These are phyloP conservation scores for Numida meleagris DNA, from an alignment of 2,113 vertebrate genomes.

Conservation along the genomic window DNA sequence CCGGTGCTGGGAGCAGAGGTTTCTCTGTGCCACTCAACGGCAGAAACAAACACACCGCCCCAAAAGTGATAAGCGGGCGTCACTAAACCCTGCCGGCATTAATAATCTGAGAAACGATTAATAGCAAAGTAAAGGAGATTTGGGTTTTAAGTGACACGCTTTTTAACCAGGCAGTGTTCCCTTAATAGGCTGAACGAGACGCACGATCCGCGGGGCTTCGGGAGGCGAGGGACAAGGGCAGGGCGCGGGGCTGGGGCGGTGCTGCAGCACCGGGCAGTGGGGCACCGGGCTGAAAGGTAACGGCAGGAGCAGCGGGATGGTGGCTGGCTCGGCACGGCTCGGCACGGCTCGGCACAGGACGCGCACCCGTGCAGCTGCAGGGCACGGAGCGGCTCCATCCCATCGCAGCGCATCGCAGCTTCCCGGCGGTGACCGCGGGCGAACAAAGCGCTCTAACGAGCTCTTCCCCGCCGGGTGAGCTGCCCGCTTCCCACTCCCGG, in stretches of 20 bases:
- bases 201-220: background rate
- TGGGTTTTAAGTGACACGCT: conserved; percentile 18
- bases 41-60: background rate
- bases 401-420: background rate
- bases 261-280: background rate
- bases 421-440: background rate
- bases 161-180: background rate
- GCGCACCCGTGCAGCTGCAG: no score
- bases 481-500: rapidly evolving
- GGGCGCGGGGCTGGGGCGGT: background rate
- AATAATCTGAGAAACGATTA: conserved; percentile 37
- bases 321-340: rapidly evolving
- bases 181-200: background rate
- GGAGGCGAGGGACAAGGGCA: background rate
- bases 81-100: background rate
- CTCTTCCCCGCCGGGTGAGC: rapidly evolving
- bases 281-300: rapidly evolving
- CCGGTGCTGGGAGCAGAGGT: background rate
- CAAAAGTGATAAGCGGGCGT: background rate
- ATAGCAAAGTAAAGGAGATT: conserved; percentile 47
- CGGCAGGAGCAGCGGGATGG: background rate
- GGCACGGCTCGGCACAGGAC: background rate
- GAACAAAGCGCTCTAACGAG: rapidly evolving
- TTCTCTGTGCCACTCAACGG: background rate
- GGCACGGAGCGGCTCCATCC: background rate